These are phyloP conservation scores for Drosophila paranaensis DNA, from an alignment of 2,888 invertebrate species.

Conservation along the genomic window DNA sequence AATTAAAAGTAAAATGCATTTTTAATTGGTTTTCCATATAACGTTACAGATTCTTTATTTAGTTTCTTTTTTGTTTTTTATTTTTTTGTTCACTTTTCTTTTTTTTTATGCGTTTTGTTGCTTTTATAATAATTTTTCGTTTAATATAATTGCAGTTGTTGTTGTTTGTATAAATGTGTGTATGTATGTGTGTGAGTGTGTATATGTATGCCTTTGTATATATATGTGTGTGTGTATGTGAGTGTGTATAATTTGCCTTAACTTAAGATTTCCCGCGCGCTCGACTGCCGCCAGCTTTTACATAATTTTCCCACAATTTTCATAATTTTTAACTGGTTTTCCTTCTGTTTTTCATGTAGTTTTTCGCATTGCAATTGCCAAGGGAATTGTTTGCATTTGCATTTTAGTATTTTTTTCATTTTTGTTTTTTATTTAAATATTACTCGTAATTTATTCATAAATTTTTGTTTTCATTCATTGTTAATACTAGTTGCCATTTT, in stretches of 20 bases:
- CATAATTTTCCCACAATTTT: conserved; percentile 44
- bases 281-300: conserved; percentile 32
- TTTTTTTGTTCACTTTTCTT: conserved; percentile 52
- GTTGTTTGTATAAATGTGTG: conserved; percentile 55
- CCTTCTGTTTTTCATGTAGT: conserved; percentile 22
- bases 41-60: conserved; percentile 84
- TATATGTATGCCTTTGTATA: conserved; percentile 26
- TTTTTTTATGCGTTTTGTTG: conserved; percentile 60
- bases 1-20: conserved; percentile 27
- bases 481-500: conserved; percentile 70
- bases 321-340: conserved; percentile 43
- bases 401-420: conserved; percentile 29
- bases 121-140: conserved; percentile 72
- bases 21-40: conserved; percentile 80
- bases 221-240: conserved; percentile 23
- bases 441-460: conserved; percentile 74
- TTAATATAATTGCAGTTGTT: conserved; percentile 77
- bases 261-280: conserved; percentile 56
- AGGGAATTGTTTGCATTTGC: conserved; percentile 45
- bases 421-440: conserved; percentile 38
- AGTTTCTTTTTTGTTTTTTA: conserved; percentile 63
- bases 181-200: conserved; percentile 34
- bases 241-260: conserved; percentile 64
- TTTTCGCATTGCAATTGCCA: conserved; percentile 42
- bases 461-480: conserved; percentile 45